phyloP scores from a whole-genome alignment of 2,113 vertebrate species.

The Taxidea taxus region DNA sequence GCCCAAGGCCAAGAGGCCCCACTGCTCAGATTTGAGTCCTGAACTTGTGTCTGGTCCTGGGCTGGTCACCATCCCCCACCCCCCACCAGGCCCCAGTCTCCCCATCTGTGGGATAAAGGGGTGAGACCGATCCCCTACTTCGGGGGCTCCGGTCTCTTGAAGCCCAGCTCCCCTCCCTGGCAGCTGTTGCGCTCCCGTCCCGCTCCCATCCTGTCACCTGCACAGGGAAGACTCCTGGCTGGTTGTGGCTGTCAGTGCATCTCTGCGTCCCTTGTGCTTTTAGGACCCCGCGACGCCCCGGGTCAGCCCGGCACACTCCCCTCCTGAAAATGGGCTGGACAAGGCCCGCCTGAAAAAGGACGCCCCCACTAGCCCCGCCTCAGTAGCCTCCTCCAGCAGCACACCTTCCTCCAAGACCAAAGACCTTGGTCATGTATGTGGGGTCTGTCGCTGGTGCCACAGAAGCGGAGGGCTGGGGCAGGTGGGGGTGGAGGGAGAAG shows the following conservation, averaged over 20 bases:
- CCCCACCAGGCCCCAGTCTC: neutral
- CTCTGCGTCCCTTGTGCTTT: neutral
- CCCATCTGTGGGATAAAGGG: neutral
- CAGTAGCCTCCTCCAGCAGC: conserved; percentile 96
- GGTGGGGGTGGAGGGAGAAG: no score
- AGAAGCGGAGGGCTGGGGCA: neutral
- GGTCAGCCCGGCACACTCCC: conserved; percentile 94
- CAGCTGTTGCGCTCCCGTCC: accelerated
- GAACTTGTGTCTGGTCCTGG: neutral
- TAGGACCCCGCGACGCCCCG: conserved; percentile 94
- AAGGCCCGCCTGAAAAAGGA: conserved; percentile 95
- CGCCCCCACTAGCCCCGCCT: conserved; percentile 95
- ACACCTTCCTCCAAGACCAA: conserved; percentile 98
- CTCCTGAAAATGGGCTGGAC: conserved; percentile 95
- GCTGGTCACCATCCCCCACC: accelerated
- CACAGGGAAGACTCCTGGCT: neutral
- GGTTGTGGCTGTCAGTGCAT: neutral
- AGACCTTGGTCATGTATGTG: conserved; percentile 92
- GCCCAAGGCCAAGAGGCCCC: neutral
- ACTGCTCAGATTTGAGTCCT: neutral
- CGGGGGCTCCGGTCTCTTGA: neutral
- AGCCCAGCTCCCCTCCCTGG: no score
- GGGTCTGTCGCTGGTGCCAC: neutral
- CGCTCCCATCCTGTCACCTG: no score
- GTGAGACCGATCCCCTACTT: neutral